These are phyloP conservation scores for Pelecanoides urinatrix DNA, from an alignment of 2,113 vertebrate genomes.

Conservation along the genomic window DNA sequence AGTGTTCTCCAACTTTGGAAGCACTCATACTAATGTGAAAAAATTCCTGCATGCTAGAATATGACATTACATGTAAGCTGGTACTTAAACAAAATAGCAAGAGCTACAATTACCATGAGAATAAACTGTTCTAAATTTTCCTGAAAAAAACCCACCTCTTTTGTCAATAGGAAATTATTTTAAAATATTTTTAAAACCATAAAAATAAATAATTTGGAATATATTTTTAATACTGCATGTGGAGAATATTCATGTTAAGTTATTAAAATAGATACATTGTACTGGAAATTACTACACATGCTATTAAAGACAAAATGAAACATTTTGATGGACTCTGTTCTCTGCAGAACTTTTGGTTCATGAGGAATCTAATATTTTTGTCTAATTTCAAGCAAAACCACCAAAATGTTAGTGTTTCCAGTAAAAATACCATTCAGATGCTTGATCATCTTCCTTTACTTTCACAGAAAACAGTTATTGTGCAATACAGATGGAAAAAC, in stretches of 20 bases:
- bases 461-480: neutral
- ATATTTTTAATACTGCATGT: neutral
- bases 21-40: neutral
- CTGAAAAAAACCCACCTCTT: neutral
- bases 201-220: neutral
- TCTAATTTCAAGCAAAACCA: neutral
- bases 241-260: neutral
- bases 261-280: neutral
- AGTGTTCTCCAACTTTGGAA: neutral
- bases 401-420: neutral
- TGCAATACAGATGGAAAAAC: neutral
- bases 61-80: neutral
- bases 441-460: neutral
- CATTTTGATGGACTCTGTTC: neutral
- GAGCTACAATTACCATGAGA: neutral
- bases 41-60: neutral
- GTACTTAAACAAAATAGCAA: neutral
- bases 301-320: neutral
- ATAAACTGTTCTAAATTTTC: neutral
- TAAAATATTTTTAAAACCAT: accelerated
- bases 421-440: neutral
- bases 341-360: neutral
- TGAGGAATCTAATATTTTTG: neutral
- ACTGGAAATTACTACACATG: neutral
- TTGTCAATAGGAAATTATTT: neutral